Base-by-base conservation (phyloP, 2,113 vertebrate species). In the Rhinolophus ferrumequinum region DNA sequence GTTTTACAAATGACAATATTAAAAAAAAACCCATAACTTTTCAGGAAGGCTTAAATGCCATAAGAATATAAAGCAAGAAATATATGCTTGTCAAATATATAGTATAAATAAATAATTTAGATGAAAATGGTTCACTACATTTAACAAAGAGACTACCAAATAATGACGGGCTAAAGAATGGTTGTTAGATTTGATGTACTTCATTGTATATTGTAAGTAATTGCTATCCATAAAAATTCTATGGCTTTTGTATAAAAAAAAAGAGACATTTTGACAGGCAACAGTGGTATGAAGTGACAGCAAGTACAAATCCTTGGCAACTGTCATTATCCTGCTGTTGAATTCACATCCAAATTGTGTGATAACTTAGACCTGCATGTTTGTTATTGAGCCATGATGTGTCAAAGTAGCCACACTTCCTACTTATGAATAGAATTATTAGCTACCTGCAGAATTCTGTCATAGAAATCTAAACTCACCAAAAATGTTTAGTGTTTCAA, bases 311-410 rank as follows among this genome's bases (percentile, higher is more conserved):
- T 98, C 98, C 98, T 98, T 98, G 98, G 98, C 98, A 99, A 98
- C 98, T 98, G 98, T 98, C 98, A 98, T 99, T 98, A 98, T 98
- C 98, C 97, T 97, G 95, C 97, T 98, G 98, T 97, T 98, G 98
- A 98, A 98, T 98, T 99, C 98, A 67, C 97, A 96, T 98, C 97
- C 93, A 98, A 98, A 98, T 96, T 98, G 93, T 95, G 94, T 86
- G 96, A 85, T 98, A 98, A 98, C 98, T 98, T 94, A 98, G 97
- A 98, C 96, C 97, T 96, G 69, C 50, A 24, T 96, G n/a, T 67
- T 98, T 98, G 97, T 94, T 96, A 94, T 77, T 93, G 97, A 98
- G 96, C 87, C 79, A 82, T 16, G 0, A 87, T 87, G 96, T 98
- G 97, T 95, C 97, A 90, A 94, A 97, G 95, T 95, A 93, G 96